Evolutionary conservation across 2,113 vertebrate species (phyloP), one percentile per base, ranked within the genome.

Genomic region (Rattus rattus): DNA sequence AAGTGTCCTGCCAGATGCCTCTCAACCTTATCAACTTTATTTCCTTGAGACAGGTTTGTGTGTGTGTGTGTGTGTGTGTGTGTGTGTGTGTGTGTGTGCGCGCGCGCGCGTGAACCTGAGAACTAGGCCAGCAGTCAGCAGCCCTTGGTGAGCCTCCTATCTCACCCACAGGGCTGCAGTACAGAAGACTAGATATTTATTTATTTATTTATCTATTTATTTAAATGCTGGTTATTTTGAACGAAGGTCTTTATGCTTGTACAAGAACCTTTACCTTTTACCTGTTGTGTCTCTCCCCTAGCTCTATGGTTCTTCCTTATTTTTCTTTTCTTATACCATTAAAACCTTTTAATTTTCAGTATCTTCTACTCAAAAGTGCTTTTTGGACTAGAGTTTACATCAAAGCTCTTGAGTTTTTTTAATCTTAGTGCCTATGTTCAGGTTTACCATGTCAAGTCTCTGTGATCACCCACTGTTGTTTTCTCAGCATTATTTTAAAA

Each of bases 291-390:
- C 90, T 49, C 14, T 79, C 69, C 33, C 73, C 17, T 3, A 5
- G 61, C 9, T 63, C 20, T 81, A 1, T 63, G 33, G 28, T 59
- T 86, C 20, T 39, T 80, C 61, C 4, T 7, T 88, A 14, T 36
- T 79, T 52, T 73, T 13, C 13, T 92, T 89, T 72, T 56, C 47
- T 91, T 77, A 5, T 81, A 19, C 19, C 30, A 36, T 77, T 19
- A 54, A 81, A 43, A 11, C 24, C 39, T 90, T 47, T 81, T 90
- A 76, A 85, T 52, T 91, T 92, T 79, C 39, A 84, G 7, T 67
- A 49, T 86, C 47, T 88, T 96, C 87, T 92, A 90, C 65, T 84
- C 30, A 96, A 6, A 86, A 36, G 33, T 63, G 43, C 5, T 59
- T 94, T n/a, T 65, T 65, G 28, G 76, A 33, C 7, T 47, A 39